Evolutionary conservation across 2,113 vertebrate species (phyloP).

Genomic region (Bagarius yarrelli): DNA sequence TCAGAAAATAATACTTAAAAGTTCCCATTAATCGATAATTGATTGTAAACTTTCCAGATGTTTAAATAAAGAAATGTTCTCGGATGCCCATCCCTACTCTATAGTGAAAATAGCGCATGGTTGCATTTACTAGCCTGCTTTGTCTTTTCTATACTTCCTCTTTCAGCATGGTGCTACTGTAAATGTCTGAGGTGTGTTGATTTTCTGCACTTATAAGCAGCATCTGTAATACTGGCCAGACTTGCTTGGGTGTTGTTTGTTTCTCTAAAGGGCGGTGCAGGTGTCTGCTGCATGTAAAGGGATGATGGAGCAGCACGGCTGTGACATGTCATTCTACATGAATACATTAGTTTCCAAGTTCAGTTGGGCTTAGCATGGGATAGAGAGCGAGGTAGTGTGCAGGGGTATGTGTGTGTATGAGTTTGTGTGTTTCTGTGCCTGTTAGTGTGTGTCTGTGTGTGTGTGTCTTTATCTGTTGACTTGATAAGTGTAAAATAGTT

Average conservation of each 20-base stretch:
- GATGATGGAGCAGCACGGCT: constrained; percentile 20
- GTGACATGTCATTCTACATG: constrained; percentile 23
- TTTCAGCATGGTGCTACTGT: constrained; percentile 1
- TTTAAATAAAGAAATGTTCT: too few species aligned
- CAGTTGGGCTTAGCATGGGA: neutral
- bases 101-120: constrained; percentile 39
- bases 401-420: neutral
- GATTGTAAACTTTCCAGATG: too few species aligned
- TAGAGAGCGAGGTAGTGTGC: neutral
- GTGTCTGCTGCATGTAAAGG: constrained; percentile 48
- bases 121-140: constrained; percentile 22
- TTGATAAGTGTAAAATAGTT: neutral
- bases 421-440: too few species aligned
- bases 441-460: neutral
- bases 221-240: neutral
- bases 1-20: too few species aligned
- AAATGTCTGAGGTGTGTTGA: neutral
- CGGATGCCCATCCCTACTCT: too few species aligned
- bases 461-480: too few species aligned
- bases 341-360: constrained; percentile 22
- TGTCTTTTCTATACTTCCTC: constrained; percentile 1
- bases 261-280: constrained; percentile 30
- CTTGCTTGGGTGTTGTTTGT: constrained; percentile 25
- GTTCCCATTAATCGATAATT: too few species aligned
- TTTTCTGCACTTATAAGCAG: neutral